phyloP scores from a whole-genome alignment of 2,888 invertebrate species.

The Eristalis pertinax region DNA sequence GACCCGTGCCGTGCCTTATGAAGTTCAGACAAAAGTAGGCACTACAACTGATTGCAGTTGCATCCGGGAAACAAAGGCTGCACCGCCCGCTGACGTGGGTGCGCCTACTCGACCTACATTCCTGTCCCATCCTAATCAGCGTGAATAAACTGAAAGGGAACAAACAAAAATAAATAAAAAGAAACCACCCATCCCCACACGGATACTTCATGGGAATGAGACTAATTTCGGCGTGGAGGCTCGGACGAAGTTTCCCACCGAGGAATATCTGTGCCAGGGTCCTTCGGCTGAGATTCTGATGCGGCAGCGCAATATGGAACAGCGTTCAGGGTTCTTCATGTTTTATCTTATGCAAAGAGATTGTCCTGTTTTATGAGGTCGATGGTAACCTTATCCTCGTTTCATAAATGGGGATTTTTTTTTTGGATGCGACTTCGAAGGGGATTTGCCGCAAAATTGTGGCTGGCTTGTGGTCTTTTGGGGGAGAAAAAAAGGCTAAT shows the following conservation, averaged over 20 bases:
- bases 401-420: not conserved
- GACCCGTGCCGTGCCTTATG: not conserved
- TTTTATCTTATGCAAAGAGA: not conserved
- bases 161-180: not conserved
- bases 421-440: not conserved
- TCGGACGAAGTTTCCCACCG: slow-evolving; percentile 28
- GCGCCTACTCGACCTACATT: slow-evolving; percentile 54
- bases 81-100: not conserved
- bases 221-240: slow-evolving; percentile 45
- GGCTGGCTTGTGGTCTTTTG: not conserved
- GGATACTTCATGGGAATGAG: slow-evolving; percentile 38
- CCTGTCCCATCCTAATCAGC: slow-evolving; percentile 58
- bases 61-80: slow-evolving; percentile 57
- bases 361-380: not conserved
- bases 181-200: slow-evolving; percentile 6
- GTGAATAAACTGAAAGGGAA: slow-evolving; percentile 11
- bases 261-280: slow-evolving; percentile 56
- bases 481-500: not conserved
- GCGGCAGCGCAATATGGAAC: slow-evolving; percentile 6
- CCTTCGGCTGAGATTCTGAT: slow-evolving; percentile 33
- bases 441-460: not conserved
- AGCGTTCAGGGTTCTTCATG: not conserved
- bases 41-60: slow-evolving; percentile 40
- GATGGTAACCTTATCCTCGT: not conserved
- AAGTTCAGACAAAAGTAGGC: slow-evolving; percentile 41